These are phyloP conservation scores for Hemibagrus guttatus DNA, from an alignment of 2,797 vertebrate species.

Conservation along the genomic window DNA sequence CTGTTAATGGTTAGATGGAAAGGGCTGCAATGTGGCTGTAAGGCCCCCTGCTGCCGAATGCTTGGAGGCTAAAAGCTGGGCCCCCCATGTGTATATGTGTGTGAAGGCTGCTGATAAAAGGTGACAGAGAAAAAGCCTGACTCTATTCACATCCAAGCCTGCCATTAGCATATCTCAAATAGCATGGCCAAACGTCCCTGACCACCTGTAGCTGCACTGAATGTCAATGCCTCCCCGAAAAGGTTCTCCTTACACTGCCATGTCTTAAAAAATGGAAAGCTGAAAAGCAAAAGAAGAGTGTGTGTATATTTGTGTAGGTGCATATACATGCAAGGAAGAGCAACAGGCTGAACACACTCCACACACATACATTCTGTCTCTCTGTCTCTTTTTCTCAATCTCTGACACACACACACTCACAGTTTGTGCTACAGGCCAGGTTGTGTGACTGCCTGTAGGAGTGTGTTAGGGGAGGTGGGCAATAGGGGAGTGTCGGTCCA, in stretches of 20 bases:
- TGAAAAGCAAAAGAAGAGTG: conserved; percentile 35
- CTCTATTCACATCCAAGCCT: conserved; percentile 67
- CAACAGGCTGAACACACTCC: conserved; percentile 38
- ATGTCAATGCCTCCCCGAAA: conserved; percentile 39
- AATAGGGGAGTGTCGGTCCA: conserved; percentile 63
- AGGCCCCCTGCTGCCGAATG: conserved; percentile 50
- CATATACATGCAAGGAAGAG: conserved; percentile 31
- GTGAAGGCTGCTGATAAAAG: conserved; percentile 68
- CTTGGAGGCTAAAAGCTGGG: conserved; percentile 56
- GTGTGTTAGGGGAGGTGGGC: conserved; percentile 63
- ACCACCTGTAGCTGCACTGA: conserved; percentile 69
- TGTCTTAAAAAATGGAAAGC: conserved; percentile 37
- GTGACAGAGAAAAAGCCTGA: conserved; percentile 68
- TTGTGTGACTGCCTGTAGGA: conserved; percentile 59
- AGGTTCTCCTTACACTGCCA: conserved; percentile 38
- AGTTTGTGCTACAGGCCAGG: conserved; percentile 47
- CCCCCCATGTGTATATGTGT: conserved; percentile 51
- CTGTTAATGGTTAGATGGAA: conserved; percentile 35
- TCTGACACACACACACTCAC: conserved; percentile 35
- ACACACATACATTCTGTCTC: conserved; percentile 11
- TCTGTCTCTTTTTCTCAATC: background rate
- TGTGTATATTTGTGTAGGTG: conserved; percentile 23
- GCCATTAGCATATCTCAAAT: conserved; percentile 72
- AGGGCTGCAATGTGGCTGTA: conserved; percentile 37
- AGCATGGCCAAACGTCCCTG: conserved; percentile 60